A percentile compares a stretch with the other conserved stretches of the same genome.
Conservation (phyloP, 2,888 invertebrate genomes). For the Synanthedon tipuliformis region DNA sequence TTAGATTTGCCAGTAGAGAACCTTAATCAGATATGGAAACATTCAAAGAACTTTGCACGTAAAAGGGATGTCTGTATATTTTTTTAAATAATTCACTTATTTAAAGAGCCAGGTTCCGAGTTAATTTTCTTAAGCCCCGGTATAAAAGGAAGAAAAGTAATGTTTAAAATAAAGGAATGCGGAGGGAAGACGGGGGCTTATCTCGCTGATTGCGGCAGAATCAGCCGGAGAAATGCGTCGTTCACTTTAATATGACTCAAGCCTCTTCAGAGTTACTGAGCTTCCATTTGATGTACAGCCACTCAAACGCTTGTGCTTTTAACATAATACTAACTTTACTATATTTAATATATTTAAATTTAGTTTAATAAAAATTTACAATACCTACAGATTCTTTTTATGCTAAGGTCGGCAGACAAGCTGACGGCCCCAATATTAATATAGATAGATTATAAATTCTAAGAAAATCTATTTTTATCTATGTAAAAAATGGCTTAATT, state of each 20-base stretch:
- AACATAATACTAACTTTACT: no score
- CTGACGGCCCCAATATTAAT: no score
- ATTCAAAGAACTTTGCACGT: neutral
- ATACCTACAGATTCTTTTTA: no score
- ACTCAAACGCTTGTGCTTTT: neutral
- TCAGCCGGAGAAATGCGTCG: slow-evolving; percentile 20
- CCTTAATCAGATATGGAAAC: neutral
- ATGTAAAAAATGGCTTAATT: no score
- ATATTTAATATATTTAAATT: no score
- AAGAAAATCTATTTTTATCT: no score
- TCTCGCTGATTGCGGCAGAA: slow-evolving; percentile 40
- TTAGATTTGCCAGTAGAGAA: no score
- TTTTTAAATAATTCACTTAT: slow-evolving; percentile 7
- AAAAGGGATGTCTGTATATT: slow-evolving; percentile 3
- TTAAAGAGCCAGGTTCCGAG: slow-evolving; percentile 11
- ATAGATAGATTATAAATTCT: no score
- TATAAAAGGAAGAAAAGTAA: slow-evolving; percentile 29
- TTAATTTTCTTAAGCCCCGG: slow-evolving; percentile 16
- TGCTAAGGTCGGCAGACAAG: no score
- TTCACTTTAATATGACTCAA: slow-evolving; percentile 21
- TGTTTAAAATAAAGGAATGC: slow-evolving; percentile 34
- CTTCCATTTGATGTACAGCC: neutral
- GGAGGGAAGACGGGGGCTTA: slow-evolving; percentile 25
- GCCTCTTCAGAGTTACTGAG: neutral
- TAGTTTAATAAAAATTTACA: no score